phyloP scores from a whole-genome alignment of 2,113 vertebrate genomes.

The Columba livia region DNA sequence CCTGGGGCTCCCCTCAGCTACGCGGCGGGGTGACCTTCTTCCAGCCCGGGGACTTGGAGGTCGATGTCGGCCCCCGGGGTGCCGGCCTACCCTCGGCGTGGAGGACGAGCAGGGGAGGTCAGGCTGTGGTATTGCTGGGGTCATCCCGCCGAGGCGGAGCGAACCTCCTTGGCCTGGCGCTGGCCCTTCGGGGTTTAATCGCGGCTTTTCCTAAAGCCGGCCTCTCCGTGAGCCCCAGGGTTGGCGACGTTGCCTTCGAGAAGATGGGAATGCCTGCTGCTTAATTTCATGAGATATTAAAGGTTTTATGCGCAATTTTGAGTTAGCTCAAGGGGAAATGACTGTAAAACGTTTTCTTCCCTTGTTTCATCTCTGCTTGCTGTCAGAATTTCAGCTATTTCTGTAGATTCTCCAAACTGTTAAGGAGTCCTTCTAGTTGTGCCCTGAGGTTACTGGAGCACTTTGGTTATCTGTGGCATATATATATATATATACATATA shows the following conservation, averaged over 20 bases:
- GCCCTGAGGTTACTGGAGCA: background rate
- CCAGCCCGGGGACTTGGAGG: background rate
- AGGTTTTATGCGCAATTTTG: background rate
- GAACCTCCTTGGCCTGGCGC: fast-evolving
- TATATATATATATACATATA: too few species aligned
- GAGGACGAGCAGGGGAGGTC: background rate
- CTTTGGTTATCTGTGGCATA: background rate
- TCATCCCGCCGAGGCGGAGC: too few species aligned
- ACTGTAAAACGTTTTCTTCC: background rate
- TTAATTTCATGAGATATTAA: fast-evolving
- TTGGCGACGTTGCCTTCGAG: fast-evolving
- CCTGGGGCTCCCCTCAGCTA: fast-evolving
- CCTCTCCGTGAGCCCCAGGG: fast-evolving
- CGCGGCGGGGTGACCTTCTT: background rate
- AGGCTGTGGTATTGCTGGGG: background rate
- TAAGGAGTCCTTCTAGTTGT: background rate
- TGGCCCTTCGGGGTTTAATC: fast-evolving
- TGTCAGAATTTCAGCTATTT: background rate
- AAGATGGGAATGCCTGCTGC: too few species aligned
- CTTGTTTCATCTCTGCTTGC: background rate
- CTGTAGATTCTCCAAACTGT: background rate
- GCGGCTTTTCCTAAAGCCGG: too few species aligned
- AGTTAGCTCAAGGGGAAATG: background rate
- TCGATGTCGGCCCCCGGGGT: background rate
- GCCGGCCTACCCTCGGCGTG: background rate